These are phyloP conservation scores for Propithecus deckenii DNA, from an alignment of 2,797 vertebrate species.

Conservation along the genomic window DNA sequence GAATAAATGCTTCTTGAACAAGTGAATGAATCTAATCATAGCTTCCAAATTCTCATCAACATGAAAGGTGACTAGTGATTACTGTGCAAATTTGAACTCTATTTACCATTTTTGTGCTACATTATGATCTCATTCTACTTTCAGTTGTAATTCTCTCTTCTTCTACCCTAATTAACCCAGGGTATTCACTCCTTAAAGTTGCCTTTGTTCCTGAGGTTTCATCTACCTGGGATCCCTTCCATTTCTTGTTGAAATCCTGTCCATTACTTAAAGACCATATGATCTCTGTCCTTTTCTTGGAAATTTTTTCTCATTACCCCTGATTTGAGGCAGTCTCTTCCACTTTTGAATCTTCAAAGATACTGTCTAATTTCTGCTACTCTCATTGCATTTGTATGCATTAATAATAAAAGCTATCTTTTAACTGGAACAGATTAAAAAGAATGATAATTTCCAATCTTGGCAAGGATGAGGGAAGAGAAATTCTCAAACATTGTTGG, in stretches of 20 bases:
- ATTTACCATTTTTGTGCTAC: not conserved
- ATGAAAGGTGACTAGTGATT: not conserved
- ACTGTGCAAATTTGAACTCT: not conserved
- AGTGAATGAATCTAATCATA: not conserved
- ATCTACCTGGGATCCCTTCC: not conserved
- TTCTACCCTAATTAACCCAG: not conserved
- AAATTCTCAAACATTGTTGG: not conserved
- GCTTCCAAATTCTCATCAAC: not conserved
- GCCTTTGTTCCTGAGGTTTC: not conserved
- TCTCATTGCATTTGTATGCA: not conserved
- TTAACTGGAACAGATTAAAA: not conserved
- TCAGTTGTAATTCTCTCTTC: not conserved
- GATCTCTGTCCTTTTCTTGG: not conserved
- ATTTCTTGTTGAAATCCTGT: not conserved
- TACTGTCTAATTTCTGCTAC: not conserved
- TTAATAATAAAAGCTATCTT: conserved; percentile 21
- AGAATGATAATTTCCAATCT: not conserved
- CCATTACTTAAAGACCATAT: not conserved
- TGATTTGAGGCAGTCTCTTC: not conserved
- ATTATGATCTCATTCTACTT: not conserved
- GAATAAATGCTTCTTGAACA: not conserved
- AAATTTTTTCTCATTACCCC: not conserved
- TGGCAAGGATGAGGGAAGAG: not conserved
- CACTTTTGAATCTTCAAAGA: conserved; percentile 2
- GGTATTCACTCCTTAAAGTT: not conserved